Evolutionary conservation across 2,797 vertebrate genomes (phyloP).

Genomic region (Denticeps clupeoides): DNA sequence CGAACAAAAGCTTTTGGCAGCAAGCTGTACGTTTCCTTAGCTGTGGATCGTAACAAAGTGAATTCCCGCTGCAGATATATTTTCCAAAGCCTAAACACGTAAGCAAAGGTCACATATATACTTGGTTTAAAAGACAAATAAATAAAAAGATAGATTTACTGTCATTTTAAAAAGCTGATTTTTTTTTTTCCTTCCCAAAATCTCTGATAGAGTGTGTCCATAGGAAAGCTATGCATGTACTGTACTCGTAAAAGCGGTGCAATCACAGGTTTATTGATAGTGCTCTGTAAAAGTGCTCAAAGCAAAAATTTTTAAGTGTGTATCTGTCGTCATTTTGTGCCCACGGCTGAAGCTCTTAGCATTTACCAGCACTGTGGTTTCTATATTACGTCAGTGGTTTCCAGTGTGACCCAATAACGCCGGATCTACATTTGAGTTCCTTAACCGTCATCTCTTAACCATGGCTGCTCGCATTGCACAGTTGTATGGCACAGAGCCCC

Average conservation of each 20-base stretch:
- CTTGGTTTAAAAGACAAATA: conserved; percentile 51
- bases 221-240: conserved; percentile 76
- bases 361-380: conserved; percentile 64
- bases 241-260: conserved; percentile 53
- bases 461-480: conserved; percentile 46
- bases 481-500: conserved; percentile 42
- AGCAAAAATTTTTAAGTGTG: conserved; percentile 60
- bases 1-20: conserved; percentile 31
- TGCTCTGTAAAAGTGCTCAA: conserved; percentile 67
- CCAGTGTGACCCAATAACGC: conserved; percentile 60
- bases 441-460: conserved; percentile 39
- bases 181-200: conserved; percentile 31
- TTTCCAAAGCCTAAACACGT: conserved; percentile 41
- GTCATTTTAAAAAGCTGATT: conserved; percentile 46
- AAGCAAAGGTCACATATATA: conserved; percentile 44
- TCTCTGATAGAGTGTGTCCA: conserved; percentile 59
- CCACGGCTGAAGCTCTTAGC: conserved; percentile 63
- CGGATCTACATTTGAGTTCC: conserved; percentile 55
- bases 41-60: conserved; percentile 37
- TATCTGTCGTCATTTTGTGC: conserved; percentile 65
- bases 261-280: conserved; percentile 57
- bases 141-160: conserved; percentile 47
- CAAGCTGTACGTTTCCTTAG: conserved; percentile 40
- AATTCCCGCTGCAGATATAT: conserved; percentile 44
- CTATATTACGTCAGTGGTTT: conserved; percentile 61